Evolutionary conservation across 2,888 invertebrate species (phyloP).

Genomic region (Apantesis nais): DNA sequence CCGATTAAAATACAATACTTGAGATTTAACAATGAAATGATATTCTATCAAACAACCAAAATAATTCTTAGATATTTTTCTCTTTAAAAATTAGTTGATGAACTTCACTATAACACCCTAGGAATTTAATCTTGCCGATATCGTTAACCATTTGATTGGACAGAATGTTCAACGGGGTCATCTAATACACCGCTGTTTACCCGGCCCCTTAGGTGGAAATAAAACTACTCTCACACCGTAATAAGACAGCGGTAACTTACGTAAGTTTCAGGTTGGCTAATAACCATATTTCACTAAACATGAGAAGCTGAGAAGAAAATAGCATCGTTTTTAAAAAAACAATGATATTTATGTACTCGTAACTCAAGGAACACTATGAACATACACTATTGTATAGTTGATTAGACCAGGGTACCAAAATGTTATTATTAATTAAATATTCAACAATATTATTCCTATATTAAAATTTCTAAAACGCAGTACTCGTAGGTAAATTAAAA

Average conservation of each 20-base stretch:
- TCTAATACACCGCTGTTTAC: background rate
- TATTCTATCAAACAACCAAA: too few relatives aligned
- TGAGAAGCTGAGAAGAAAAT: background rate
- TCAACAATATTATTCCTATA: too few relatives aligned
- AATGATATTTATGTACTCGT: background rate
- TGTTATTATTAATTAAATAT: too few relatives aligned
- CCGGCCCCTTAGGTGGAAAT: background rate
- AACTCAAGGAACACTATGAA: too few relatives aligned
- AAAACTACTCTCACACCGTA: background rate
- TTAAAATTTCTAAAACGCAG: too few relatives aligned
- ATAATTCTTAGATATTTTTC: too few relatives aligned
- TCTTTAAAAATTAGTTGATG: background rate
- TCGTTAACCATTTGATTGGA: background rate
- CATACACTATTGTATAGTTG: too few relatives aligned
- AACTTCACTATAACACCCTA: background rate
- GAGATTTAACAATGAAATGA: too few relatives aligned
- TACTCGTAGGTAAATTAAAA: too few relatives aligned
- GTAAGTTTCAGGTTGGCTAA: background rate
- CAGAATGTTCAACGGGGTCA: background rate
- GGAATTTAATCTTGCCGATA: background rate
- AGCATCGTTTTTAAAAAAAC: background rate
- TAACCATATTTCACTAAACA: background rate
- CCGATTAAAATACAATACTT: too few relatives aligned
- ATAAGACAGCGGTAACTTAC: background rate
- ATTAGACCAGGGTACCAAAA: too few relatives aligned